These are phyloP conservation scores for Drosophila bifasciata DNA, from an alignment of 1,140 invertebrate species.

Conservation along the genomic window DNA sequence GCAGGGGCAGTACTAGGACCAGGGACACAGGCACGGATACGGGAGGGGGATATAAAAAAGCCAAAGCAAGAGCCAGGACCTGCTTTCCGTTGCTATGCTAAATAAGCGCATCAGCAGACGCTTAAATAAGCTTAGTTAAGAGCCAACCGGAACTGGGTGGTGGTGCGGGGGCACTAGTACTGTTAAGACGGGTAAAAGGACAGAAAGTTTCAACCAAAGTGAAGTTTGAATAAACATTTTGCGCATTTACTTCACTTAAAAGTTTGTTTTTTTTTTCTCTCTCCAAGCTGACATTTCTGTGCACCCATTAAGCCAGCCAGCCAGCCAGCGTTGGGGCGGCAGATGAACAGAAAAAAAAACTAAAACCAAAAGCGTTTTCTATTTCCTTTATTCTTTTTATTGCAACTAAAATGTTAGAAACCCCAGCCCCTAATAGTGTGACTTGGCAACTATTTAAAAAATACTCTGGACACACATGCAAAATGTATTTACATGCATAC, in stretches of 20 bases:
- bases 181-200: slow-evolving; percentile 3
- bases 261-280: slow-evolving; percentile 71
- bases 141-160: slow-evolving; percentile 26
- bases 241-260: slow-evolving; percentile 82
- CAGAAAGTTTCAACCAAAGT: slow-evolving; percentile 72
- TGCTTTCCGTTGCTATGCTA: slow-evolving; percentile 55
- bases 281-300: slow-evolving; percentile 69
- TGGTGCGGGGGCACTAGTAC: neutral
- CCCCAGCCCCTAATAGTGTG: slow-evolving; percentile 61
- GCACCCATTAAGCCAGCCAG: slow-evolving; percentile 70
- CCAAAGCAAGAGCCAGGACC: slow-evolving; percentile 5
- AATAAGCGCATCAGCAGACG: slow-evolving; percentile 64
- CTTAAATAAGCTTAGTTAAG: slow-evolving; percentile 78
- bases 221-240: slow-evolving; percentile 82
- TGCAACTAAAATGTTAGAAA: slow-evolving; percentile 45
- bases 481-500: slow-evolving; percentile 1
- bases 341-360: slow-evolving; percentile 16
- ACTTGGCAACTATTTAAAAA: slow-evolving; percentile 77
- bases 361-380: slow-evolving; percentile 58
- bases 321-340: slow-evolving; percentile 50
- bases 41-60: too few relatives aligned
- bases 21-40: too few relatives aligned
- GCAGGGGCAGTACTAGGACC: neutral
- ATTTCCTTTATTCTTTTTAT: slow-evolving; percentile 40
- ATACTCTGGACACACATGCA: slow-evolving; percentile 42